A percentile compares a stretch with the other conserved stretches of the same genome.
Conservation (phyloP, 2,888 invertebrate species). For the Parthenolecanium corni region DNA sequence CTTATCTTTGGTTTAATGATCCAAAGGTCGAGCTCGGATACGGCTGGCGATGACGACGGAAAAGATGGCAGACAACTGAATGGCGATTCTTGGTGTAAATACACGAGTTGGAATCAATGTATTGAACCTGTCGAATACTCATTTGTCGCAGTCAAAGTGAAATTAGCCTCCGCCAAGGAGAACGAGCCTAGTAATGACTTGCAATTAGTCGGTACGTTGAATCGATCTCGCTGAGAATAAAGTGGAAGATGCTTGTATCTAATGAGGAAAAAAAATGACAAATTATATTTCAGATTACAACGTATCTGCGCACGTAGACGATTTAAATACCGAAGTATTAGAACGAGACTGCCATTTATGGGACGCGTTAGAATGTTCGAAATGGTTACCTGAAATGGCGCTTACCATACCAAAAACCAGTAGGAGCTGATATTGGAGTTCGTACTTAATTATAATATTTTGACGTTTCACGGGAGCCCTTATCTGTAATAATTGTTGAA, state of each 20-base stretch:
- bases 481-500: neutral
- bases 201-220: constrained; percentile 10
- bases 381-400: constrained; percentile 55
- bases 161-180: neutral
- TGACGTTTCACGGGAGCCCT: neutral
- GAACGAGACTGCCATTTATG: constrained; percentile 66
- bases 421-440: neutral
- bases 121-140: constrained; percentile 1
- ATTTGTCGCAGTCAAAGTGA: constrained; percentile 8
- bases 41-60: neutral
- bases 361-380: constrained; percentile 69
- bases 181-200: constrained; percentile 11
- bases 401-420: neutral
- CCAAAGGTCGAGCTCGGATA: neutral
- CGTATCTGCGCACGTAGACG: constrained; percentile 58
- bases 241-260: neutral
- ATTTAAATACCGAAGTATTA: constrained; percentile 60
- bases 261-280: neutral
- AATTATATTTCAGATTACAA: constrained; percentile 55
- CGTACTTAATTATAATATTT: neutral
- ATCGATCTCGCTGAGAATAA: neutral
- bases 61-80: neutral
- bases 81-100: constrained; percentile 14
- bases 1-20: neutral
- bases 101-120: constrained; percentile 16